Evolutionary conservation across 1,140 invertebrate species (phyloP).

Genomic region (Drosophila baimaii): DNA sequence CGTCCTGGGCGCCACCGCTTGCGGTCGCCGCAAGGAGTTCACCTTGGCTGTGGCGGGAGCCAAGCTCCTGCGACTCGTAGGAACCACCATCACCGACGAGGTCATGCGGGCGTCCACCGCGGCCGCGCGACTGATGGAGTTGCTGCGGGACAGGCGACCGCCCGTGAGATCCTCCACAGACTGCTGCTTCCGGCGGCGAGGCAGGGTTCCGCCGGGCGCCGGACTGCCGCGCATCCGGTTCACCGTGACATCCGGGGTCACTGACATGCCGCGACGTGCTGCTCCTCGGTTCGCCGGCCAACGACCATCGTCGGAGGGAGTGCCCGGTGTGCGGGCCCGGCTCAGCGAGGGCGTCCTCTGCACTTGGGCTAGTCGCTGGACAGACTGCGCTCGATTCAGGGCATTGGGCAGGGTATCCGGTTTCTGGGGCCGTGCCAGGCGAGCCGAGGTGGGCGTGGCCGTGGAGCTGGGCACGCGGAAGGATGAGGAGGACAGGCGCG

Average conservation of each 20-base stretch:
- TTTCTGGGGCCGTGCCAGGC: conserved; percentile 85
- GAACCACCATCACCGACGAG: conserved; percentile 81
- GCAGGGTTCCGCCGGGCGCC: conserved; percentile 87
- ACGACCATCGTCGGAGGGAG: conserved; percentile 88
- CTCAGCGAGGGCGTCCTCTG: conserved; percentile 86
- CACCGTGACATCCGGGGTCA: conserved; percentile 71
- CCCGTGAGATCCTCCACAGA: conserved; percentile 85
- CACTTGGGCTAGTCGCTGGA: conserved; percentile 85
- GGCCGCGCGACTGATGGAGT: conserved; percentile 81
- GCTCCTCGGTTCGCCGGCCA: conserved; percentile 85
- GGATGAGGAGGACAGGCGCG: conserved; percentile 55
- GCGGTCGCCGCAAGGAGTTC: conserved; percentile 61
- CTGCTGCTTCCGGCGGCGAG: conserved; percentile 88
- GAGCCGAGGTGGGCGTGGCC: conserved; percentile 81
- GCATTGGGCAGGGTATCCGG: conserved; percentile 82
- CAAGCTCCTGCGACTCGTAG: conserved; percentile 59
- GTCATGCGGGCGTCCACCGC: conserved; percentile 79
- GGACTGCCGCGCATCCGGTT: conserved; percentile 80
- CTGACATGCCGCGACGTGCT: conserved; percentile 58
- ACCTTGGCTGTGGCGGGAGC: conserved; percentile 74
- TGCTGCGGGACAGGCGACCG: conserved; percentile 81
- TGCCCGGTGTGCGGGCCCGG: conserved; percentile 87
- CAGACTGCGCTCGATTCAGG: conserved; percentile 82
- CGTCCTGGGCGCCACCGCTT: conserved; percentile 84
- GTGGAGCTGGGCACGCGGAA: conserved; percentile 59